Conservation (phyloP, 2,888 invertebrate genomes). For the Disparrhopalites patrizii region DNA sequence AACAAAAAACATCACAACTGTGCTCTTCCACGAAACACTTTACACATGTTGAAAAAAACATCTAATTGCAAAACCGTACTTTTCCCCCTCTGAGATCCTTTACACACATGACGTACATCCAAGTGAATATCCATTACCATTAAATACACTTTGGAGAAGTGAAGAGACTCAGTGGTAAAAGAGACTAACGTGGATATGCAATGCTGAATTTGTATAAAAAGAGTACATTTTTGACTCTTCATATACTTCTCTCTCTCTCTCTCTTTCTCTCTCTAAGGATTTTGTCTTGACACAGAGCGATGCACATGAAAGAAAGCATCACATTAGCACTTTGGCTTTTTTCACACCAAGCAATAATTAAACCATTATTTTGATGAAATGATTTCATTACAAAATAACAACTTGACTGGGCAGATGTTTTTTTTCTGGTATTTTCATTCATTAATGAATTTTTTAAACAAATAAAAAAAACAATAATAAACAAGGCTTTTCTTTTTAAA, state of each 20-base stretch:
- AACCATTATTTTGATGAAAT: background rate
- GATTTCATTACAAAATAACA: background rate
- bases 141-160: too few relatives aligned
- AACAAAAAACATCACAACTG: too few relatives aligned
- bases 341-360: background rate
- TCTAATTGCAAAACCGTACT: background rate
- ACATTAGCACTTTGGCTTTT: background rate
- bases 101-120: background rate
- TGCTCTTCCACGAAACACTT: too few relatives aligned
- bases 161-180: too few relatives aligned
- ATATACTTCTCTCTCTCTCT: too few relatives aligned
- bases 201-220: too few relatives aligned
- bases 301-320: background rate
- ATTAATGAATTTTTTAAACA: background rate
- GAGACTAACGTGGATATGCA: too few relatives aligned
- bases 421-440: background rate
- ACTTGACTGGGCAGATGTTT: background rate
- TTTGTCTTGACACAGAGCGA: background rate
- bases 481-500: background rate
- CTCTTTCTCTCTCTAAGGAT: too few relatives aligned
- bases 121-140: too few relatives aligned
- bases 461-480: background rate
- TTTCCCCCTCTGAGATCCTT: too few relatives aligned
- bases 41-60: background rate
- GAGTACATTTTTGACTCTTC: too few relatives aligned